Conservation (phyloP, 2,888 invertebrate genomes). For the Lithophane socia region DNA sequence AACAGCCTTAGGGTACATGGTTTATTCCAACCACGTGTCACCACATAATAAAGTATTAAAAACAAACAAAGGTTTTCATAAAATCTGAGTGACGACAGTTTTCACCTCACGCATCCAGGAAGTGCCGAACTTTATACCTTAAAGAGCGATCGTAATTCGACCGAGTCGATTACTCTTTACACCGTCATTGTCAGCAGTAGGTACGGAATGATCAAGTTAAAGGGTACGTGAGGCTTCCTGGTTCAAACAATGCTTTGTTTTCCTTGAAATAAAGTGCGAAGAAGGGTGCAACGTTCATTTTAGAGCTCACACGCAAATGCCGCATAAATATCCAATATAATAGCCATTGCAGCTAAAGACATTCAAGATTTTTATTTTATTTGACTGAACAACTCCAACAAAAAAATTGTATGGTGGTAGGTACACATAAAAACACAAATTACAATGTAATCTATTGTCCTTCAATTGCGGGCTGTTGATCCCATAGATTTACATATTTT, state of each 20-base stretch:
- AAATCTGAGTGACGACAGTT: constrained; percentile 28
- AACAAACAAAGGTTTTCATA: constrained; percentile 34
- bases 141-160: constrained; percentile 21
- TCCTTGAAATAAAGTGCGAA: background rate
- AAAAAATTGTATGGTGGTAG: background rate
- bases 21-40: constrained; percentile 4
- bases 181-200: constrained; percentile 4
- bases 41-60: constrained; percentile 4
- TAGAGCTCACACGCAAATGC: background rate
- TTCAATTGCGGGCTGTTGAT: background rate
- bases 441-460: background rate
- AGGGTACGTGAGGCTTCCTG: constrained; percentile 39
- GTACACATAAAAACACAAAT: background rate
- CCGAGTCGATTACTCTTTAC: background rate
- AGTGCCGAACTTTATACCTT: constrained; percentile 32
- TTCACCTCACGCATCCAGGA: constrained; percentile 39
- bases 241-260: constrained; percentile 30
- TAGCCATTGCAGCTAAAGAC: background rate
- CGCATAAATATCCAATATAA: background rate
- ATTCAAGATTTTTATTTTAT: background rate
- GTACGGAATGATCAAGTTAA: constrained; percentile 14
- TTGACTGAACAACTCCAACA: background rate
- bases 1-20: no score
- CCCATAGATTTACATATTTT: background rate
- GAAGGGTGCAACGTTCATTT: background rate